Percentiles rank a stretch among this genome's conserved stretches.
Evolutionary conservation across 2,113 vertebrate genomes (phyloP).

Genomic region (Zosterops lateralis): DNA sequence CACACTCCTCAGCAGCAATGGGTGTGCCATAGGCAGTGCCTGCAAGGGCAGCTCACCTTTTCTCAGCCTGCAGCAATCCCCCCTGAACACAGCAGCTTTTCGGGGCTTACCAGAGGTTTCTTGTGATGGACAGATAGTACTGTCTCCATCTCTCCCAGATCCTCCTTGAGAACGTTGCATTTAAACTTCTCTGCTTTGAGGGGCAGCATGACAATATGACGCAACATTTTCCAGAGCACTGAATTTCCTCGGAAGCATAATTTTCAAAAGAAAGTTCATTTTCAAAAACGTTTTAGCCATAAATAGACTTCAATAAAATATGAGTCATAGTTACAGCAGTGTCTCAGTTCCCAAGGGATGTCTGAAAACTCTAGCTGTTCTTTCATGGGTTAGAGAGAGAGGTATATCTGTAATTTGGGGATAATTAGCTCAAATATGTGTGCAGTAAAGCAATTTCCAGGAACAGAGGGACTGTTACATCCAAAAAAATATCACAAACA

Average conservation of each 20-base stretch:
- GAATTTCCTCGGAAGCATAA: not conserved
- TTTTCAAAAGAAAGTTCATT: not conserved
- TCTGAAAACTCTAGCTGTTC: not conserved
- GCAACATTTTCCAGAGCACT: not conserved
- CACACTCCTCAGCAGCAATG: not conserved
- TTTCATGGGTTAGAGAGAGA: not conserved
- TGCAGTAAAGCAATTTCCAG: not conserved
- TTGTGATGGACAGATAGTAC: not conserved
- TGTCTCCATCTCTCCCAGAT: not conserved
- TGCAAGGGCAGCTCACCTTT: not conserved
- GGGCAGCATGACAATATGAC: fast-evolving
- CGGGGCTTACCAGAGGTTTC: not conserved
- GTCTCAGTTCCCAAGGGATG: not conserved
- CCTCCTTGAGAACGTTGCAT: not conserved
- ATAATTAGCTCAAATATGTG: not conserved
- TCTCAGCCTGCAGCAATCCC: not conserved
- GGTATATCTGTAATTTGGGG: not conserved
- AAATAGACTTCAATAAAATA: not conserved
- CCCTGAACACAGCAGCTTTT: not conserved
- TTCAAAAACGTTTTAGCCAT: not conserved
- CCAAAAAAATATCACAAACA: not conserved
- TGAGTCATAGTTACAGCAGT: not conserved
- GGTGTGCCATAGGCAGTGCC: not conserved
- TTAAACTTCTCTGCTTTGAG: not conserved
- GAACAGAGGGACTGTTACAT: not conserved